phyloP scores from a whole-genome alignment of 2,113 vertebrate species.

The Mugil cephalus region DNA sequence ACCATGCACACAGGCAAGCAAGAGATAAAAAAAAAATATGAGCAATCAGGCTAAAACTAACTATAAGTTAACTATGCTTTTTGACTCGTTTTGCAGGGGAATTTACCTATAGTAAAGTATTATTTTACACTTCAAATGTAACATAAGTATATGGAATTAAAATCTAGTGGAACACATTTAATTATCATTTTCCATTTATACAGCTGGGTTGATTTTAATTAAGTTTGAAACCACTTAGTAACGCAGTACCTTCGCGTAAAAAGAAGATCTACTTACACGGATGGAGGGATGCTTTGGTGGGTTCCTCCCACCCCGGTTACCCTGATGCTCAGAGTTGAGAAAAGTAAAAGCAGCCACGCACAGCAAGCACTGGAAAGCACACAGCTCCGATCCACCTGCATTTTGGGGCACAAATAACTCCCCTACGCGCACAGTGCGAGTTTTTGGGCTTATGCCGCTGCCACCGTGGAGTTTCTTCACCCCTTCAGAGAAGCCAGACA shows the following conservation, averaged over 20 bases:
- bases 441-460: conserved; percentile 48
- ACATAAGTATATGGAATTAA: background rate
- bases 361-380: conserved; percentile 68
- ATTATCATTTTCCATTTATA: too few species aligned
- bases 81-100: background rate
- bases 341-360: conserved; percentile 83
- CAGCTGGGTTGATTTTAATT: background rate
- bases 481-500: conserved; percentile 31
- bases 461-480: conserved; percentile 35
- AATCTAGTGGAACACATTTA: background rate
- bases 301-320: conserved; percentile 86
- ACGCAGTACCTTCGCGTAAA: conserved; percentile 20
- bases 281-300: conserved; percentile 95
- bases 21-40: background rate
- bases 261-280: conserved; percentile 90
- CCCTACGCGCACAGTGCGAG: conserved; percentile 52
- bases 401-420: conserved; percentile 70
- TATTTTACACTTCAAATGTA: background rate
- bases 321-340: conserved; percentile 84
- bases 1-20: background rate
- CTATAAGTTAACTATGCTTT: too few species aligned
- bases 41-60: background rate
- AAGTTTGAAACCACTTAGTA: conserved; percentile 28
- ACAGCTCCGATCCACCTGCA: conserved; percentile 78
- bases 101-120: background rate